These are phyloP conservation scores for Siniperca scherzeri DNA, from an alignment of 2,797 vertebrate genomes.

Conservation along the genomic window DNA sequence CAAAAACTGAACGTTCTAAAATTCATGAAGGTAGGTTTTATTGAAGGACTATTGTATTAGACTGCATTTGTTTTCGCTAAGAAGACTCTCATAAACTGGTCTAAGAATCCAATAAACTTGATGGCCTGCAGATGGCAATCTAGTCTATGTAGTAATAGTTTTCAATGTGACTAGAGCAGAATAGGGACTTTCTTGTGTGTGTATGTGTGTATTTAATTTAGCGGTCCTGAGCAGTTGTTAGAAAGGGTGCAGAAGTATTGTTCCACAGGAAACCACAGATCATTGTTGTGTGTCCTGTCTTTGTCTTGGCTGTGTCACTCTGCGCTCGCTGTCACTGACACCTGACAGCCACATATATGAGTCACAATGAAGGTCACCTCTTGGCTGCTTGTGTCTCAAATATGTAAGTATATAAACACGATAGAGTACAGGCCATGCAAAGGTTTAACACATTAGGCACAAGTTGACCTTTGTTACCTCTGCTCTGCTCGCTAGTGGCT, in stretches of 20 bases:
- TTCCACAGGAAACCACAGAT: constrained; percentile 71
- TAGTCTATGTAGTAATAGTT: not conserved
- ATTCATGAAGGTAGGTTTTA: not conserved
- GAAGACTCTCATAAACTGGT: not conserved
- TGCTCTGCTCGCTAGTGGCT: not conserved
- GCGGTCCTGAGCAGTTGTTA: not conserved
- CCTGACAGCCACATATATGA: constrained; percentile 14
- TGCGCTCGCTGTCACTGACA: not conserved
- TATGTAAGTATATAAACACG: not conserved
- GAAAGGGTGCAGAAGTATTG: constrained; percentile 23
- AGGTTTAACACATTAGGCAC: not conserved
- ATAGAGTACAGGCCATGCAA: too few relatives aligned
- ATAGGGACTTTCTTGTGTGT: not conserved
- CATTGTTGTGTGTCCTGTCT: constrained; percentile 50
- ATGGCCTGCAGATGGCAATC: constrained; percentile 50
- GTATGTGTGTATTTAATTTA: not conserved
- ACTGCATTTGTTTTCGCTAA: not conserved
- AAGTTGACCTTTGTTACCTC: not conserved
- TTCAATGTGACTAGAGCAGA: not conserved
- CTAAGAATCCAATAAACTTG: not conserved
- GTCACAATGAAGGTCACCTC: constrained; percentile 24
- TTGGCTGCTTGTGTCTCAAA: not conserved
- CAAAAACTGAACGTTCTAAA: not conserved
- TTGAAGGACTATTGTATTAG: not conserved
- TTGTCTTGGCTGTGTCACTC: constrained; percentile 26